These are phyloP conservation scores for Caradrina clavipalpis DNA, from an alignment of 2,888 invertebrate species.

Conservation along the genomic window DNA sequence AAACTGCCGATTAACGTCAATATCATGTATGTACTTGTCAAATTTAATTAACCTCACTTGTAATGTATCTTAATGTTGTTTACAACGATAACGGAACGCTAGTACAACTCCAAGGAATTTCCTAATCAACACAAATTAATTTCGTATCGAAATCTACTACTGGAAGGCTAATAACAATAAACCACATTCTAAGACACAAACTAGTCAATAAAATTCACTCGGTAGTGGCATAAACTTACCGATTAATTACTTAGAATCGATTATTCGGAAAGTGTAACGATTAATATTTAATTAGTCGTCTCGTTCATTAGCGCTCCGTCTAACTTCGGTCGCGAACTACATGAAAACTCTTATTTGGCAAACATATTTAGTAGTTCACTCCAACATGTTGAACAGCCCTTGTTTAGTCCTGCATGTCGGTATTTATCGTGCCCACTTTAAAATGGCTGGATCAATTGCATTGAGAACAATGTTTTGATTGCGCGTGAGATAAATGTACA, in stretches of 20 bases:
- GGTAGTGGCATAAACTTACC: conserved; percentile 26
- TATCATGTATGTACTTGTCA: background rate
- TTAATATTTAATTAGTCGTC: conserved; percentile 66
- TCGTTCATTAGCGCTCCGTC: conserved; percentile 56
- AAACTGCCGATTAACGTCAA: background rate
- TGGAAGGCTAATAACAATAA: conserved; percentile 19
- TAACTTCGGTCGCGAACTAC: conserved; percentile 47
- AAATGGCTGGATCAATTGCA: conserved; percentile 37
- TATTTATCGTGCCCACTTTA: conserved; percentile 27
- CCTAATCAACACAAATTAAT: conserved; percentile 24
- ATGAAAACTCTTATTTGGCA: conserved; percentile 50
- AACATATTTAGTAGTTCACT: conserved; percentile 51
- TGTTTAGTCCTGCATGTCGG: conserved; percentile 30
- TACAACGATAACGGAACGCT: background rate
- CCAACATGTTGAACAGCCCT: conserved; percentile 33
- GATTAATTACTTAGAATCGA: conserved; percentile 51
- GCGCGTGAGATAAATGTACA: conserved; percentile 26
- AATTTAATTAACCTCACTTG: conserved; percentile 3
- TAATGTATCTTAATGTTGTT: background rate
- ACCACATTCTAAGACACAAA: conserved; percentile 25
- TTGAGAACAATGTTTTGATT: conserved; percentile 46
- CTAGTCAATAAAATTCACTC: conserved; percentile 34
- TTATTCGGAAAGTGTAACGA: conserved; percentile 48
- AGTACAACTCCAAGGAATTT: conserved; percentile 1
- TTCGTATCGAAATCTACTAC: conserved; percentile 11